A percentile compares a stretch with the other conserved stretches of the same genome.
These are phyloP conservation scores for Drosophila kikkawai DNA, from an alignment of 1,140 invertebrate genomes.

Conservation along the genomic window DNA sequence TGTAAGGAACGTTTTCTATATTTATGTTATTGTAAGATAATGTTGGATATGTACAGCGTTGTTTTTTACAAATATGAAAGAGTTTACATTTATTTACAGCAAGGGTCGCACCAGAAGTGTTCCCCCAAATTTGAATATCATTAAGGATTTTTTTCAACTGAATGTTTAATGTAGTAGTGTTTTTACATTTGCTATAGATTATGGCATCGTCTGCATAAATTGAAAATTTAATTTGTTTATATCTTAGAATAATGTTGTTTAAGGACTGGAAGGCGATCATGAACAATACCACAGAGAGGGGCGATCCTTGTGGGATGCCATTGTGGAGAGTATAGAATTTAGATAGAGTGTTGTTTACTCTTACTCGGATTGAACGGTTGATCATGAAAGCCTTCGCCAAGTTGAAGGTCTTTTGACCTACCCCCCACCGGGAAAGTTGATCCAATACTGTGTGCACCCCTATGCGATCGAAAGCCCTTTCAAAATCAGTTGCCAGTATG, in stretches of 20 bases:
- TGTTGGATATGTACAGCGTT: too few relatives aligned
- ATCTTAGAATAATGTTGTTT: slow-evolving; percentile 18
- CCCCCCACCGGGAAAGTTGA: slow-evolving; percentile 9
- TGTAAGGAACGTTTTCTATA: too few relatives aligned
- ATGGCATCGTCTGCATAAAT: slow-evolving; percentile 30
- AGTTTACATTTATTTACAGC: slow-evolving; percentile 2
- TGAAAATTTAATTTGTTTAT: slow-evolving; percentile 4
- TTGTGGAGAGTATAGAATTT: slow-evolving; percentile 5
- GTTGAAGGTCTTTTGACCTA: slow-evolving; percentile 10
- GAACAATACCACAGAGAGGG: slow-evolving; percentile 31
- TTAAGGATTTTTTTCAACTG: slow-evolving; percentile 4
- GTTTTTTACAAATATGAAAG: too few relatives aligned
- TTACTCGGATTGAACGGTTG: slow-evolving; percentile 11
- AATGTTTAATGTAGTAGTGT: slow-evolving; percentile 8
- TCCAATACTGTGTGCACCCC: slow-evolving; percentile 20
- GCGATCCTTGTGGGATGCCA: too few relatives aligned
- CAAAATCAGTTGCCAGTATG: slow-evolving; percentile 33
- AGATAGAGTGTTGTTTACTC: slow-evolving; percentile 18
- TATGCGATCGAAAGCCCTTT: too few relatives aligned
- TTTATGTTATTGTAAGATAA: too few relatives aligned
- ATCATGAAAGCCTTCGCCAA: slow-evolving; percentile 12
- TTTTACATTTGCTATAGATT: slow-evolving; percentile 25
- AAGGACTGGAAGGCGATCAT: slow-evolving; percentile 31
- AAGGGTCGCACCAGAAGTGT: slow-evolving; percentile 1
- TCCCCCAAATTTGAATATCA: slow-evolving; percentile 14